A percentile compares a stretch with the other conserved stretches of the same genome.
phyloP scores from a whole-genome alignment of 2,888 invertebrate species.

The Notodonta dromedarius region DNA sequence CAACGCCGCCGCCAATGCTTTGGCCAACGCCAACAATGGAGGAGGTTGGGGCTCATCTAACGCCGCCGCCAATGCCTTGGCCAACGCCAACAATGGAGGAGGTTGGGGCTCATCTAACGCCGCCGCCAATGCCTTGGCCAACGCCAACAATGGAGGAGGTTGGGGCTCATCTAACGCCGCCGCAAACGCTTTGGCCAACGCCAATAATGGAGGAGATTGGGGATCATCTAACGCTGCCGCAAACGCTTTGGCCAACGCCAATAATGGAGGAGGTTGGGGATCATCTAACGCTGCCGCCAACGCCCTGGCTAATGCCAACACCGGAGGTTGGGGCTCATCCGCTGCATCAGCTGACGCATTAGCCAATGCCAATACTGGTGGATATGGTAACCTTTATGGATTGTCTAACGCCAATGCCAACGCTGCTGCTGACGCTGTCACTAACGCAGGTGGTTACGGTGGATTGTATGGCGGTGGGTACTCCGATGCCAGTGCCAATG shows the following conservation, averaged over 20 bases:
- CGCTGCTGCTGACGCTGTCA: constrained; percentile 15
- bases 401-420: constrained; percentile 12
- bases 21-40: constrained; percentile 5
- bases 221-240: not conserved
- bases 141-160: constrained; percentile 6
- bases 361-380: constrained; percentile 12
- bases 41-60: not conserved
- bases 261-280: not conserved
- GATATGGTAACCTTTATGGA: constrained; percentile 18
- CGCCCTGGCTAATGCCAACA: constrained; percentile 6
- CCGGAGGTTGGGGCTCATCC: not conserved
- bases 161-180: not conserved
- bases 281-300: constrained; percentile 12
- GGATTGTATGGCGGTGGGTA: constrained; percentile 14
- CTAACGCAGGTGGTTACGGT: constrained; percentile 5
- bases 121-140: constrained; percentile 13
- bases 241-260: constrained; percentile 12
- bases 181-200: constrained; percentile 1
- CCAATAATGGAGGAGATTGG: not conserved
- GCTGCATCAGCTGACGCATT: constrained; percentile 23
- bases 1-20: constrained; percentile 11
- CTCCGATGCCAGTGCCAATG: constrained; percentile 8
- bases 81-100: constrained; percentile 7
- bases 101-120: not conserved
- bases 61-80: constrained; percentile 12